Evolutionary conservation across 2,113 vertebrate genomes (phyloP), one percentile per base, ranked within the genome.

Genomic region (Archocentrus centrarchus): DNA sequence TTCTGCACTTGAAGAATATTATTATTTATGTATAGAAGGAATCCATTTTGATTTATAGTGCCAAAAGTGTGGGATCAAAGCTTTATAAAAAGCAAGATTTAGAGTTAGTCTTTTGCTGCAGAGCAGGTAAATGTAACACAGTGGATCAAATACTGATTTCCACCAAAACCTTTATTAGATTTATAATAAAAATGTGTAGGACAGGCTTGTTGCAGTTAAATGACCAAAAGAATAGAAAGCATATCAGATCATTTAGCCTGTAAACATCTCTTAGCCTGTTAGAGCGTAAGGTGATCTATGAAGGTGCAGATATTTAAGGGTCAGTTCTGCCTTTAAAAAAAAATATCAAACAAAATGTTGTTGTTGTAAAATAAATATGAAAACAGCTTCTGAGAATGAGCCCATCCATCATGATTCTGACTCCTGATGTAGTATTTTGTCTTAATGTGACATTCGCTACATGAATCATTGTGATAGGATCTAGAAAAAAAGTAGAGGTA

Each of bases 11-110:
- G 27, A 59, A 15, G 66, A 13, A 58, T 80, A 15, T 20, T 80
- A 15, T 20, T 81, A 76, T 81, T 75, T 58, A 76, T 90, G 50
- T 27, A 11, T 37, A 58, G 57, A 62, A 39, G 9, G 53, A 44
- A 20, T 73, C 76, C 18, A 20, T 82, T 37, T 76, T 80, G 59
- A 66, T 76, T 63, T 35, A 44, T 62, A 18, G 89, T 90, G 90
- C 92, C 88, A 93, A 93, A 92, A 61, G 39, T 85, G 82, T 91
- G 32, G 44, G 53, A 83, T 64, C 64, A 64, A 75, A 89, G 84
- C 82, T 92, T 92, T 84, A 77, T 57, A 53, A 63, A 13, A 5
- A 81, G 80, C 68, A 78, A 62, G 84, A 77, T 82, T 83, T 91
- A 62, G 24, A 58, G 81, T 61, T 37, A 0, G 75, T 13, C 9